A percentile compares a stretch with the other conserved stretches of the same genome.
phyloP scores from a whole-genome alignment of 2,888 invertebrate species.

The Augiades crinisus region DNA sequence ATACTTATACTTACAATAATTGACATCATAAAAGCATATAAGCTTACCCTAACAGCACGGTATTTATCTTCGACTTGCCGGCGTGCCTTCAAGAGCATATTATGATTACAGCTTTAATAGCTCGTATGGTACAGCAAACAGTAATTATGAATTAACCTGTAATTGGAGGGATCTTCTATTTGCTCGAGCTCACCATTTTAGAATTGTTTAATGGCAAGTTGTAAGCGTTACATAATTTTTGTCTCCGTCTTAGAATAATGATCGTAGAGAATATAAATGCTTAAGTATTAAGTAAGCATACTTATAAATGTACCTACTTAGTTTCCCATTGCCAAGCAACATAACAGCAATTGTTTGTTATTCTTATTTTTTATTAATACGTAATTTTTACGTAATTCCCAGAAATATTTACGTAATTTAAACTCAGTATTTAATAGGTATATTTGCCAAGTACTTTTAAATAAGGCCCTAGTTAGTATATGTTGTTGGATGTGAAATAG shows the following conservation, averaged over 20 bases:
- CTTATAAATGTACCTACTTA: no score
- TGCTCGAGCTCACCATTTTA: conserved; percentile 30
- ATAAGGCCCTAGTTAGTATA: no score
- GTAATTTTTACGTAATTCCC: no score
- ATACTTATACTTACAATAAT: conserved; percentile 25
- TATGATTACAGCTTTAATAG: conserved; percentile 52
- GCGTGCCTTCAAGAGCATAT: conserved; percentile 45
- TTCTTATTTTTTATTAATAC: no score
- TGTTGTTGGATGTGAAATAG: no score
- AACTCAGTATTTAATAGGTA: no score
- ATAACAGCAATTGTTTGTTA: no score
- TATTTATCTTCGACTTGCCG: conserved; percentile 44
- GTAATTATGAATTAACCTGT: conserved; percentile 59
- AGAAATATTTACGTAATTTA: no score
- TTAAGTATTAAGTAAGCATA: no score
- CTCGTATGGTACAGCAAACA: conserved; percentile 41
- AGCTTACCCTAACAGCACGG: conserved; percentile 33
- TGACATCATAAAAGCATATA: conserved; percentile 30
- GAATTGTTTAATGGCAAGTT: conserved; percentile 3
- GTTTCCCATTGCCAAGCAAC: no score
- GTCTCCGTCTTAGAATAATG: neutral
- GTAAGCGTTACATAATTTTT: conserved; percentile 16
- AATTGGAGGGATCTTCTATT: conserved; percentile 53
- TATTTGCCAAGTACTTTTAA: no score
- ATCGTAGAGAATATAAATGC: no score